Conservation (phyloP, 2,888 invertebrate genomes). For the Plagodis dolabraria region DNA sequence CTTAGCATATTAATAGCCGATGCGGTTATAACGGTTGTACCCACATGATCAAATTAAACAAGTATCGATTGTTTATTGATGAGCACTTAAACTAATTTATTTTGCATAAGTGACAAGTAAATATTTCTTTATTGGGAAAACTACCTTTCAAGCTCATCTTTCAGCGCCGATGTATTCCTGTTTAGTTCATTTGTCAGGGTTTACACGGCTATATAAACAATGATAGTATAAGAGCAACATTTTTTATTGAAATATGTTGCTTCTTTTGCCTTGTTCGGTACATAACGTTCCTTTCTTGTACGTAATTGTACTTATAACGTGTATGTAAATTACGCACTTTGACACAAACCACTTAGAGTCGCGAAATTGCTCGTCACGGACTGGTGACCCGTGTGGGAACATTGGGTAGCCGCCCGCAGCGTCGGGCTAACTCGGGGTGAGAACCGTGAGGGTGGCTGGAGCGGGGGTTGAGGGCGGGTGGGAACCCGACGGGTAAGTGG, state of each 20-base stretch:
- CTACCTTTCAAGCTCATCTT: too few relatives aligned
- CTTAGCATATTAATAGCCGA: slow-evolving; percentile 35
- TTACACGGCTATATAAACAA: too few relatives aligned
- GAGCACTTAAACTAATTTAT: slow-evolving; percentile 26
- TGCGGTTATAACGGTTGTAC: slow-evolving; percentile 35
- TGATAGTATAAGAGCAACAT: too few relatives aligned
- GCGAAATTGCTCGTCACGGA: slow-evolving; percentile 72
- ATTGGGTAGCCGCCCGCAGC: slow-evolving; percentile 45
- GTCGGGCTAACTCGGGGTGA: slow-evolving; percentile 42
- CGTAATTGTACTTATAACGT: slow-evolving; percentile 20
- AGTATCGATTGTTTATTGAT: slow-evolving; percentile 26
- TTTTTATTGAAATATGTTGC: too few relatives aligned
- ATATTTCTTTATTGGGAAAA: slow-evolving; percentile 1
- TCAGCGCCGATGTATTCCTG: too few relatives aligned
- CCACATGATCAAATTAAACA: slow-evolving; percentile 24
- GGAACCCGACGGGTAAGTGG: slow-evolving; percentile 60
- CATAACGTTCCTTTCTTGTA: neutral
- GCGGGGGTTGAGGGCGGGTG: slow-evolving; percentile 38
- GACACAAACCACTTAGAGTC: slow-evolving; percentile 54
- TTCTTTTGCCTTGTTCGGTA: too few relatives aligned
- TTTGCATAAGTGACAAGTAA: slow-evolving; percentile 9
- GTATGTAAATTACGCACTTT: slow-evolving; percentile 50
- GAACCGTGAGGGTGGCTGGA: slow-evolving; percentile 41
- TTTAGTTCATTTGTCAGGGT: too few relatives aligned
- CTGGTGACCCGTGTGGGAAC: slow-evolving; percentile 76